Base-by-base conservation (phyloP, 2,797 vertebrate genomes). In the Neosilurus mollespiculum region DNA sequence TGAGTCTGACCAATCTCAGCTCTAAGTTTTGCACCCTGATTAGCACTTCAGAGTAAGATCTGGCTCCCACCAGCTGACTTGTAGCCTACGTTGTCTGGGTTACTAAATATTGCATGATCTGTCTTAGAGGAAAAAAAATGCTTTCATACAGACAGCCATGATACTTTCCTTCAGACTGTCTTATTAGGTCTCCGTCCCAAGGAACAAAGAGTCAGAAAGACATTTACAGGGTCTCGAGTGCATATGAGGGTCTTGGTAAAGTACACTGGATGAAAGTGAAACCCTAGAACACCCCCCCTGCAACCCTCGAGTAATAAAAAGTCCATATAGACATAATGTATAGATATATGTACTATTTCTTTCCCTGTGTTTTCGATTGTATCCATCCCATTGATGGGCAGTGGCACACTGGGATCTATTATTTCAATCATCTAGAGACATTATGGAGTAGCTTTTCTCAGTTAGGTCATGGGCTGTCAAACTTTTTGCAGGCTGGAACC, bases 101-200 rank as follows among this genome's bases (percentile, higher is more conserved):
- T 24, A 11, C 82, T 90, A 80, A 88, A 90, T 90, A 88, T 87
- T 88, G 77, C 82, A 89, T 70, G 56, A 86, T 82, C 53, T 78
- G 86, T 87, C 78, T 62, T 65, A 77, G 20, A 59, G 24, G 59
- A 81, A 34, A 80, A 54, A 37, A 65, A 2, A 80, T n/a, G 9
- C 82, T 62, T 69, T 70, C 73, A 81, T 72, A 26, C 15, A 30
- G 64, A 70, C 62, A 34, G 12, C 15, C 72, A 77, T 80, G 43
- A 53, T 18, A 61, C 54, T 64, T 86, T 81, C 26, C 56, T 43
- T 70, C 83, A 62, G 54, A 69, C 16, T 56, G 73, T 61, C 81
- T 54, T 22, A 64, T 51, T n/a, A 49, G n/a, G 1, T 49, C 20
- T n/a, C 2, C 1, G 11, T n/a, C 6, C 30, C 54, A 30, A 56